Base-by-base conservation (phyloP, 2,113 vertebrate species). In the Canis aureus region DNA sequence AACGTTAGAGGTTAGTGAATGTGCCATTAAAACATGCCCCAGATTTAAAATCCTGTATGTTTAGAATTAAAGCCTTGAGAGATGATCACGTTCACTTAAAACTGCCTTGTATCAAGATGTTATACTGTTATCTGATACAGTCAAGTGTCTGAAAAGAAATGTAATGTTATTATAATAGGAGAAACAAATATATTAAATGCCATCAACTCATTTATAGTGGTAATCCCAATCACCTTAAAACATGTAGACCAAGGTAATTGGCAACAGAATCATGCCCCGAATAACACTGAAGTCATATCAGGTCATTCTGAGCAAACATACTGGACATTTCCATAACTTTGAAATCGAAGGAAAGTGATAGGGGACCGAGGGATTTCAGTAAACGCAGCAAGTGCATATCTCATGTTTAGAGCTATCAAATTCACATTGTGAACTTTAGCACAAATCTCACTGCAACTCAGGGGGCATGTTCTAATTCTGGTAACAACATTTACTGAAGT, bases 301-400 rank as follows among this genome's bases (percentile, higher is more conserved):
- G 91, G 93, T 97, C 95, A 97, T 87, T 97, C 62, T 96, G 91
- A 95, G 89, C 74, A 95, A 97, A 95, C 67, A 80, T 93, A 93
- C 35, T 94, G 83, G 89, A 95, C 86, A 96, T 95, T 93, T 94
- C 91, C 93, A 94, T 96, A 96, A 94, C 89, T 97, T 89, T 97
- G 89, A 97, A 98, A 96, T 97, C 74, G 95, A 97, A 97, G 93
- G 73, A 95, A 97, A 93, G 94, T 94, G 95, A 97, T 95, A 98
- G 93, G 94, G 94, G 94, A 95, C 80, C 85, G 93, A 95, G 71
- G 92, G 88, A 97, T 95, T 98, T 97, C 93, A 96, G 73, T 98
- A 96, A 95, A 97, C 11, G 64, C 78, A 89, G 94, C 89, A 95
- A 97, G 91, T 79, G 94, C 91, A 95, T 93, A 96, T 81, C 89